Conservation (phyloP, 2,113 vertebrate genomes). For the Eudorcas thomsonii region DNA sequence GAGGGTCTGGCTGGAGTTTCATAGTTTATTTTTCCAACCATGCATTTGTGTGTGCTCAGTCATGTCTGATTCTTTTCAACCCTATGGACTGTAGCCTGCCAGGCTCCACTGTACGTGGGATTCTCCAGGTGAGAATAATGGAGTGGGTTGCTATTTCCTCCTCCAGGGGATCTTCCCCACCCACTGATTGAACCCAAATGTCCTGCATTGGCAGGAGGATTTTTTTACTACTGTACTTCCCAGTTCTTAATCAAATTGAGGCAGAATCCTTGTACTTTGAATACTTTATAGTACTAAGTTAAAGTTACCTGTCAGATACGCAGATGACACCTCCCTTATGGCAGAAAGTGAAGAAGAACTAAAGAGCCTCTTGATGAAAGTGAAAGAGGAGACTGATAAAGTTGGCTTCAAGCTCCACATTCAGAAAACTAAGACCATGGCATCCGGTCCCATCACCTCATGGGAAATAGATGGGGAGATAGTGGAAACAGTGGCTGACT, state of each 20-base stretch:
- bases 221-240: background rate
- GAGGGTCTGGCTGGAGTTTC: background rate
- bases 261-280: background rate
- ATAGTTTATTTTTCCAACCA: background rate
- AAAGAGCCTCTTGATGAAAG: background rate
- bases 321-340: background rate
- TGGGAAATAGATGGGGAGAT: background rate
- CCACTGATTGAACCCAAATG: background rate
- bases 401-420: background rate
- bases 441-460: background rate
- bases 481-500: background rate
- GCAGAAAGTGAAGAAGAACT: background rate
- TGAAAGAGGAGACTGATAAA: background rate
- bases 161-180: background rate
- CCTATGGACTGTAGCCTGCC: background rate
- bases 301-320: background rate
- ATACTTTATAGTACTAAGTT: background rate
- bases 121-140: background rate
- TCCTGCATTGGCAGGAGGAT: background rate
- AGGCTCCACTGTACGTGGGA: background rate
- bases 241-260: background rate
- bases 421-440: background rate
- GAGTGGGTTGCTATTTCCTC: background rate
- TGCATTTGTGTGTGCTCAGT: background rate
- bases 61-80: accelerated